These are phyloP conservation scores for Pipistrellus pygmaeus DNA, from an alignment of 2,797 vertebrate genomes.

Conservation along the genomic window DNA sequence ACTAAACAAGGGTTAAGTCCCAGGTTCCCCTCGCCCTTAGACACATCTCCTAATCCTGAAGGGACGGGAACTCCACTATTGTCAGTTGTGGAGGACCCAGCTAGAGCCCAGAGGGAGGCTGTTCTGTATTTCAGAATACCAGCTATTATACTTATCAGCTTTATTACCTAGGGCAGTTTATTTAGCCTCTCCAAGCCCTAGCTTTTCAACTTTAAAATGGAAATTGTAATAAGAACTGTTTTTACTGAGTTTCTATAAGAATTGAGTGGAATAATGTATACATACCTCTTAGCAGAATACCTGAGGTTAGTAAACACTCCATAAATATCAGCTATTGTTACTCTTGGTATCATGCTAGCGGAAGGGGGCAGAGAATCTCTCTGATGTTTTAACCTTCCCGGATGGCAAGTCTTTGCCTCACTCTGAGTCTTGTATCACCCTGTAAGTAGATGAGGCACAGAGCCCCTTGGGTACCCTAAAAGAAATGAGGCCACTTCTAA, in stretches of 20 bases:
- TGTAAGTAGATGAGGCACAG: conserved; percentile 65
- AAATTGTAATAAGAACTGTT: neutral
- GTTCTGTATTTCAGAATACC: conserved; percentile 12
- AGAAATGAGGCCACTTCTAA: conserved; percentile 75
- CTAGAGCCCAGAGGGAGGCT: neutral
- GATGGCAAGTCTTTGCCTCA: neutral
- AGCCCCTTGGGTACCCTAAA: conserved; percentile 50
- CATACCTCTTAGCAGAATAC: neutral
- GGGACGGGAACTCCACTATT: neutral
- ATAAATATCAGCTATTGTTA: neutral
- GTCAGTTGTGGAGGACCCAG: neutral
- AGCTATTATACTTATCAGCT: neutral
- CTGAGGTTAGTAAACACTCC: neutral
- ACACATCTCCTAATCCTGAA: neutral
- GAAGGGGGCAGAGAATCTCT: neutral
- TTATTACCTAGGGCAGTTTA: neutral
- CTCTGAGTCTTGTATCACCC: conserved; percentile 29
- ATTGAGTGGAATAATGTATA: neutral
- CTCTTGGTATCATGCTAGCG: neutral
- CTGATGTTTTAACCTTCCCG: neutral
- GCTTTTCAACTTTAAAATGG: conserved; percentile 31
- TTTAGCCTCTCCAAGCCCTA: neutral
- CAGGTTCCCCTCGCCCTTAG: neutral
- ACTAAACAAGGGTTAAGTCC: neutral
- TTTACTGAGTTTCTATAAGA: neutral